Percentiles rank a stretch among this genome's conserved stretches.
Conservation (phyloP, 1,140 invertebrate genomes). For the Alviniconcha marisindica region DNA sequence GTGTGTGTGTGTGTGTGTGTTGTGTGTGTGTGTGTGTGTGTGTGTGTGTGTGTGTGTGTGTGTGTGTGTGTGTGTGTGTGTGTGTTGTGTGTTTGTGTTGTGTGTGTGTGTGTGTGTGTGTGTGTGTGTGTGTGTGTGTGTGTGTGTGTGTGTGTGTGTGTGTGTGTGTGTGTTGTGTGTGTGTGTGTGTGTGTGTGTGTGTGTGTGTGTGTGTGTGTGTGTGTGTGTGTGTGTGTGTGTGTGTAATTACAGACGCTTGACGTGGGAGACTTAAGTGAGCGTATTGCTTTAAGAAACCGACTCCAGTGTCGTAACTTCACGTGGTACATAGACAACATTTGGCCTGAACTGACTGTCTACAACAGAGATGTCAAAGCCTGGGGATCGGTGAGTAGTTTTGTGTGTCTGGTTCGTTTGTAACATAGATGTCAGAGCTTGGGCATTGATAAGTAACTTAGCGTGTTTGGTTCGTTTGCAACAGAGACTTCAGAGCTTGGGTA, state of each 20-base stretch:
- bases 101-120: background rate
- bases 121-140: slow-evolving; percentile 17
- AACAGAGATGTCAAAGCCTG: slow-evolving; percentile 53
- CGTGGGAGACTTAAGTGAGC: slow-evolving; percentile 78
- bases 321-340: slow-evolving; percentile 97
- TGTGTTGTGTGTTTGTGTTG: background rate
- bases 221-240: slow-evolving; percentile 2
- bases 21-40: background rate
- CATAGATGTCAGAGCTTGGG: too few species aligned
- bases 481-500: too few species aligned
- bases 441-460: too few species aligned
- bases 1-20: background rate
- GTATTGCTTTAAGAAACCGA: slow-evolving; percentile 84
- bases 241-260: slow-evolving; percentile 51
- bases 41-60: background rate
- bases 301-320: slow-evolving; percentile 95
- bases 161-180: slow-evolving; percentile 1
- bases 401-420: too few species aligned
- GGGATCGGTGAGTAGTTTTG: slow-evolving; percentile 55
- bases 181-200: slow-evolving; percentile 5
- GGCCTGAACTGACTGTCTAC: slow-evolving; percentile 83
- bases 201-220: slow-evolving; percentile 12
- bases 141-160: background rate
- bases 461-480: too few species aligned
- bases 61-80: background rate